These are phyloP conservation scores for Gnatocerus cornutus DNA, from an alignment of 2,888 invertebrate genomes.

Conservation along the genomic window DNA sequence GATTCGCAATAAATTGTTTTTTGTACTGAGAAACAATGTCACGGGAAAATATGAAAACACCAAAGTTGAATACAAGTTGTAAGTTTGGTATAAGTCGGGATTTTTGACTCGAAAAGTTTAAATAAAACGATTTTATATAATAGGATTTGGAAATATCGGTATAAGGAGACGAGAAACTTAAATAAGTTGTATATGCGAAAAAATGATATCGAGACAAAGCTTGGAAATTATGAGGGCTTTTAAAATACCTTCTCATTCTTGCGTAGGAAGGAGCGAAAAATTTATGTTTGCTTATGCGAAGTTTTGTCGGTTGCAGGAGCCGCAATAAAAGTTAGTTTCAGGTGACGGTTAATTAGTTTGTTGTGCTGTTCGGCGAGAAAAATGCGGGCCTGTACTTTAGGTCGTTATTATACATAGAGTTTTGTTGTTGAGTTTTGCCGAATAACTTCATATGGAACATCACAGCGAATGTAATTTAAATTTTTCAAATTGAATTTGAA, in stretches of 20 bases:
- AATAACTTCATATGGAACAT: conserved; percentile 45
- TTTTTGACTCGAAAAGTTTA: conserved; percentile 53
- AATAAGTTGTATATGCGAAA: conserved; percentile 50
- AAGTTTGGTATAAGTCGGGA: conserved; percentile 51
- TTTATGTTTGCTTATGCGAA: conserved; percentile 36
- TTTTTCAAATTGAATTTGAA: conserved; percentile 57
- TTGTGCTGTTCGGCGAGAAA: conserved; percentile 19
- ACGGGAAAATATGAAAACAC: conserved; percentile 37
- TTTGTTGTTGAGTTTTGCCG: conserved; percentile 44
- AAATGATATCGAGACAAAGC: conserved; percentile 45
- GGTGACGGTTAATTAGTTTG: conserved; percentile 28
- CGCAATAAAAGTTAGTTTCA: conserved; percentile 31
- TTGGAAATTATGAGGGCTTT: conserved; percentile 42
- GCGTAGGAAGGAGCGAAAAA: conserved; percentile 15
- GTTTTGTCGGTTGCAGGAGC: conserved; percentile 22
- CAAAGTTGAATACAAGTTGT: conserved; percentile 47
- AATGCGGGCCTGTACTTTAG: conserved; percentile 30
- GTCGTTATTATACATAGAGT: conserved; percentile 58
- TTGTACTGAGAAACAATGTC: conserved; percentile 14
- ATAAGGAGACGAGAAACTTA: conserved; percentile 48
- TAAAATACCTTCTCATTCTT: conserved; percentile 41
- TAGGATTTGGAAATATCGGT: conserved; percentile 52
- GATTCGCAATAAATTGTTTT: conserved; percentile 36
- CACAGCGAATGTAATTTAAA: conserved; percentile 57
- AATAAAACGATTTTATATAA: conserved; percentile 53